These are phyloP conservation scores for Neoaliturus tenellus DNA, from an alignment of 2,888 invertebrate genomes.

Conservation along the genomic window DNA sequence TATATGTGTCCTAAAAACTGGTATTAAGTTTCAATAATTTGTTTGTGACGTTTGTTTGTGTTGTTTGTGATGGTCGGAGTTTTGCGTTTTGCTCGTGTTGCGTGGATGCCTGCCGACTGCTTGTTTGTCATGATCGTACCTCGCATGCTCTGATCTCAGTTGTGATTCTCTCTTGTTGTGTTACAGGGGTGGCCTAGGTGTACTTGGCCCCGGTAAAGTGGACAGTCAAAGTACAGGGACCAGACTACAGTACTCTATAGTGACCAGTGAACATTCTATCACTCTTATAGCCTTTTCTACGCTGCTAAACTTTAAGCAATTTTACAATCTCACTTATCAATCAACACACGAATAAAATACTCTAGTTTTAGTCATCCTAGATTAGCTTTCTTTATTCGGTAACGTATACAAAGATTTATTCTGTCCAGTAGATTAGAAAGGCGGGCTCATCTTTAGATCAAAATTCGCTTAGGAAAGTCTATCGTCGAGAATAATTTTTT, in stretches of 20 bases:
- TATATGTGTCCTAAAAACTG: too few relatives aligned
- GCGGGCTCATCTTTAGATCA: slow-evolving; percentile 50
- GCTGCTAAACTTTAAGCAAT: slow-evolving; percentile 46
- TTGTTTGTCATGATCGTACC: too few relatives aligned
- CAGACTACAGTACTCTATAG: slow-evolving; percentile 40
- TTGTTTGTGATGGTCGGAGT: too few relatives aligned
- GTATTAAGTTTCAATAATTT: too few relatives aligned
- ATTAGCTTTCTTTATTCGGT: slow-evolving; percentile 50
- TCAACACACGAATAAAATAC: slow-evolving; percentile 14
- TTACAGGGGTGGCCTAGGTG: slow-evolving; percentile 44
- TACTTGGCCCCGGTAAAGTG: slow-evolving; percentile 6
- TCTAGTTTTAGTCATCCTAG: slow-evolving; percentile 28
- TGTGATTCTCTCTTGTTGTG: background rate
- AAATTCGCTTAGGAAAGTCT: slow-evolving; percentile 49
- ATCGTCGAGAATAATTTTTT: slow-evolving; percentile 45
- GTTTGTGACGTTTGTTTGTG: too few relatives aligned
- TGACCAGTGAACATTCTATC: slow-evolving; percentile 37
- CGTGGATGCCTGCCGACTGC: too few relatives aligned
- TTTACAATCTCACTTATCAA: slow-evolving; percentile 49
- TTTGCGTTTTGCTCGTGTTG: too few relatives aligned
- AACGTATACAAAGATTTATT: slow-evolving; percentile 42
- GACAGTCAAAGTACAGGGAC: slow-evolving; percentile 41
- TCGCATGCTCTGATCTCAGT: background rate
- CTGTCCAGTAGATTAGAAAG: slow-evolving; percentile 44
- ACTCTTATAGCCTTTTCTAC: slow-evolving; percentile 49